Conservation (phyloP, 2,113 vertebrate species). For the Xenopus tropicalis region UCB_Xtro_10.0 CM004443.2:83740501-83741000, state of each 20-base stretch:
- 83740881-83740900: conserved; percentile 30
- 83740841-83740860: conserved; percentile 36
- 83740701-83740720: conserved; percentile 34
- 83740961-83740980: no score
- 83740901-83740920: conserved; percentile 31
- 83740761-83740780: conserved; percentile 36
- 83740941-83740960: conserved; percentile 36
- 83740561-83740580: background rate
- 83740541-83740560: background rate
- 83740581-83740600: conserved; percentile 32
- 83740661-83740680: conserved; percentile 22
- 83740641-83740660: conserved; percentile 21
- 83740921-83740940: conserved; percentile 16
- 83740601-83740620: conserved; percentile 26
- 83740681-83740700: conserved; percentile 23
- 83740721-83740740: conserved; percentile 34
- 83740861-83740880: conserved; percentile 26
- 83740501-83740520: no score
- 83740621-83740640: conserved; percentile 25
- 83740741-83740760: conserved; percentile 36
- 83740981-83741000: no score
- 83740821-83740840: conserved; percentile 32
- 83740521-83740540: no score
- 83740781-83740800: conserved; percentile 35
- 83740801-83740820: conserved; percentile 31